Conservation (phyloP, 1,140 invertebrate species). For the Himalopsyche phryganea region DNA sequence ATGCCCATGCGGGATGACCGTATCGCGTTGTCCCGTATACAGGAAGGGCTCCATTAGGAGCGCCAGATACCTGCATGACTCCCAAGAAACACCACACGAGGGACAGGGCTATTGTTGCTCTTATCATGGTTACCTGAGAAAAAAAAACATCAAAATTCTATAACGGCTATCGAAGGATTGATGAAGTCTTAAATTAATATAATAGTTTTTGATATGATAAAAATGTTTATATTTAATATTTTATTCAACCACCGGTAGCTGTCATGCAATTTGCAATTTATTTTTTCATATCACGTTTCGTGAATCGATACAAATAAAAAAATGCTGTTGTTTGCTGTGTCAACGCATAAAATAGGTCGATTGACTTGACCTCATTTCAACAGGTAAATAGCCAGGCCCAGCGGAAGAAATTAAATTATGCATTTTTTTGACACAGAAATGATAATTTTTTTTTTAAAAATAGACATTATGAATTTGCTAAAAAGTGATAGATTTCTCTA, state of each 20-base stretch:
- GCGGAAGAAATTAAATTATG: neutral
- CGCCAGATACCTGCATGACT: neutral
- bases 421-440: no score
- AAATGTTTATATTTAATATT: no score
- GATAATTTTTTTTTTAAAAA: no score
- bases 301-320: neutral
- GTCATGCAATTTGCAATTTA: neutral
- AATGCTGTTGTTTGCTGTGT: neutral
- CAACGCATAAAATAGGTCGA: constrained; percentile 1
- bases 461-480: no score
- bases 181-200: neutral
- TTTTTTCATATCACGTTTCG: neutral
- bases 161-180: neutral
- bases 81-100: constrained; percentile 4
- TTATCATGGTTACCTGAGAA: constrained; percentile 22
- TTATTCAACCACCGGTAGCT: no score
- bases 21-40: constrained; percentile 50
- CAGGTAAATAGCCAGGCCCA: constrained; percentile 11
- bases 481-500: no score
- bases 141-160: constrained; percentile 9
- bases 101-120: neutral
- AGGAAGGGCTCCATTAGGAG: constrained; percentile 37
- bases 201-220: no score
- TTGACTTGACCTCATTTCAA: constrained; percentile 27
- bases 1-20: constrained; percentile 39